phyloP scores from a whole-genome alignment of 2,888 invertebrate species.

The Tinea pellionella region DNA sequence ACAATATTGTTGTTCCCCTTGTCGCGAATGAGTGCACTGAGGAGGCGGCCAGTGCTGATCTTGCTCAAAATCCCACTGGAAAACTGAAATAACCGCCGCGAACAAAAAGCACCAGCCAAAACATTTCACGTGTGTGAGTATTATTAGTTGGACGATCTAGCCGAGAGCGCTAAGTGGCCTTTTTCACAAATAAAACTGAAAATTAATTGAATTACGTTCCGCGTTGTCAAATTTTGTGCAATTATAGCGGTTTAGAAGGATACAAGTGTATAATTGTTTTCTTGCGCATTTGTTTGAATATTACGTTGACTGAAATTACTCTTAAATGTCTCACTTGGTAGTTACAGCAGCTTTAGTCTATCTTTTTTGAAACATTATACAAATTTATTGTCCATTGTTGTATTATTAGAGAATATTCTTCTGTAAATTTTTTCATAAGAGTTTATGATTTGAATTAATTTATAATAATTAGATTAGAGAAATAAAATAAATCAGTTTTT shows the following conservation, averaged over 20 bases:
- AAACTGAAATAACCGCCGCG: slow-evolving; percentile 68
- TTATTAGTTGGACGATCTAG: slow-evolving; percentile 70
- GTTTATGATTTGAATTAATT: background rate
- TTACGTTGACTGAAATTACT: slow-evolving; percentile 37
- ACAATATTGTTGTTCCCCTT: background rate
- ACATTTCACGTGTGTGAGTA: slow-evolving; percentile 67
- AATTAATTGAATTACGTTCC: slow-evolving; percentile 38
- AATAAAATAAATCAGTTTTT: too few relatives aligned
- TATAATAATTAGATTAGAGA: too few relatives aligned
- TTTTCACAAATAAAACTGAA: slow-evolving; percentile 40
- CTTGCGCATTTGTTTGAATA: slow-evolving; percentile 24
- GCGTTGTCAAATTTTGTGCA: slow-evolving; percentile 17
- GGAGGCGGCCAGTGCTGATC: slow-evolving; percentile 59
- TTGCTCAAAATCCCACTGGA: slow-evolving; percentile 68
- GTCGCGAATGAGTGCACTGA: slow-evolving; percentile 30
- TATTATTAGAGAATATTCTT: background rate
- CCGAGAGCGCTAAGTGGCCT: slow-evolving; percentile 60
- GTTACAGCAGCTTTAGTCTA: background rate
- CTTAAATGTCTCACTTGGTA: slow-evolving; percentile 23
- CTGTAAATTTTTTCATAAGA: background rate
- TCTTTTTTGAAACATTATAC: background rate
- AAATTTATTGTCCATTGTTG: background rate
- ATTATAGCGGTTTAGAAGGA: background rate
- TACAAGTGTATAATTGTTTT: slow-evolving; percentile 20
- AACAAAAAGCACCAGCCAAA: slow-evolving; percentile 70